Conservation (phyloP, 1,140 invertebrate genomes). For the Paramacrobiotus metropolitanus region DNA sequence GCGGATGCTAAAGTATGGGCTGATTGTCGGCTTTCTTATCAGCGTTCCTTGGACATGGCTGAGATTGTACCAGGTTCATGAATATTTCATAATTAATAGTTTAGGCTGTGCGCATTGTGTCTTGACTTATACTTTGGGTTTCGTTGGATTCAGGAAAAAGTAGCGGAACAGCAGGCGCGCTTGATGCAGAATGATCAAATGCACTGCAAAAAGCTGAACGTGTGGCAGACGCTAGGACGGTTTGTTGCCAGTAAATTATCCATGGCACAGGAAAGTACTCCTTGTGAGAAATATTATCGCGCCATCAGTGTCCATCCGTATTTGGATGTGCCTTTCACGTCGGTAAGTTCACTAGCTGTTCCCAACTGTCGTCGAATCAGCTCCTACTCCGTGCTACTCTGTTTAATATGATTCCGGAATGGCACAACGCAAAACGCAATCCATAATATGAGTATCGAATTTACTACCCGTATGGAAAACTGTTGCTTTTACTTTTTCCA, state of each 20-base stretch:
- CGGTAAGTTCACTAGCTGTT: neutral
- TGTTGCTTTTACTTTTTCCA: too few relatives aligned
- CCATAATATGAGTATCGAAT: too few relatives aligned
- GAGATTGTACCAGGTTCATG: neutral
- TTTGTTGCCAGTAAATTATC: neutral
- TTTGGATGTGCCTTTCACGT: neutral
- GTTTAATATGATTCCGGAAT: too few relatives aligned
- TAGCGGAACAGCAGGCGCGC: neutral
- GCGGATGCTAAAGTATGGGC: neutral
- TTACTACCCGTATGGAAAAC: too few relatives aligned
- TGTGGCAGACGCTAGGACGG: neutral
- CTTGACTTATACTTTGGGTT: neutral
- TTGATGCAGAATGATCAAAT: neutral
- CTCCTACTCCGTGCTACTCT: too few relatives aligned
- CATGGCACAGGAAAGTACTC: neutral
- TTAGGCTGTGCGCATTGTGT: neutral
- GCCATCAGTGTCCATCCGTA: neutral
- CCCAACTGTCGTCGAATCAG: too few relatives aligned
- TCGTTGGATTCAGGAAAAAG: neutral
- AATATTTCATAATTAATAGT: neutral
- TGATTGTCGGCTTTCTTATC: neutral
- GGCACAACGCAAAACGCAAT: neutral
- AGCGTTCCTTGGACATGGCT: slow-evolving; percentile 1
- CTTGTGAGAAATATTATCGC: neutral
- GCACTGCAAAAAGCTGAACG: neutral